These are phyloP conservation scores for Quadroppia sp. DNA, from an alignment of 2,888 invertebrate genomes.

Conservation along the genomic window DNA sequence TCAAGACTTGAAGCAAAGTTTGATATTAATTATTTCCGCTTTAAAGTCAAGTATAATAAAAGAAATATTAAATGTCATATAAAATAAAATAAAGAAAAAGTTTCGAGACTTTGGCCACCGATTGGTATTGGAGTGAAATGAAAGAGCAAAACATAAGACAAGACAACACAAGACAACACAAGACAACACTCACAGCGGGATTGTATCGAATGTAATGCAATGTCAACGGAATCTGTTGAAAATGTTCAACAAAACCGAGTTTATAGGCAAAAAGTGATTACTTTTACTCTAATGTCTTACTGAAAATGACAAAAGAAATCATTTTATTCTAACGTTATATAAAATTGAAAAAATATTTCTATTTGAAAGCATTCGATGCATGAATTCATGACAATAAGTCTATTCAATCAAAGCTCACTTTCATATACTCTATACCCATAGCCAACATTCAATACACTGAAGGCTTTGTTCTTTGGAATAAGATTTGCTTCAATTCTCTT, in stretches of 20 bases:
- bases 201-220: neutral
- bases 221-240: constrained; percentile 14
- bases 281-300: constrained; percentile 10
- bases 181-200: neutral
- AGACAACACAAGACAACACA: neutral
- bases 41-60: neutral
- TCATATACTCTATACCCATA: too few relatives aligned
- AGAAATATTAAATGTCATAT: constrained; percentile 38
- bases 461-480: too few relatives aligned
- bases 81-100: constrained; percentile 3
- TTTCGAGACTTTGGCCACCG: neutral
- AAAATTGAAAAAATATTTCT: constrained; percentile 8
- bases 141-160: neutral
- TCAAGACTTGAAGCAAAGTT: neutral
- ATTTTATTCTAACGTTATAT: neutral
- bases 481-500: too few relatives aligned
- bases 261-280: neutral
- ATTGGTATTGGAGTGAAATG: neutral
- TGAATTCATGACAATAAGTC: too few relatives aligned
- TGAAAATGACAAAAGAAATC: constrained; percentile 24
- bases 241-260: constrained; percentile 3
- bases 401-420: too few relatives aligned
- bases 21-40: constrained; percentile 1
- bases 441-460: too few relatives aligned
- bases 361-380: neutral